phyloP scores from a whole-genome alignment of 2,113 vertebrate genomes.

The Plecotus auritus region DNA sequence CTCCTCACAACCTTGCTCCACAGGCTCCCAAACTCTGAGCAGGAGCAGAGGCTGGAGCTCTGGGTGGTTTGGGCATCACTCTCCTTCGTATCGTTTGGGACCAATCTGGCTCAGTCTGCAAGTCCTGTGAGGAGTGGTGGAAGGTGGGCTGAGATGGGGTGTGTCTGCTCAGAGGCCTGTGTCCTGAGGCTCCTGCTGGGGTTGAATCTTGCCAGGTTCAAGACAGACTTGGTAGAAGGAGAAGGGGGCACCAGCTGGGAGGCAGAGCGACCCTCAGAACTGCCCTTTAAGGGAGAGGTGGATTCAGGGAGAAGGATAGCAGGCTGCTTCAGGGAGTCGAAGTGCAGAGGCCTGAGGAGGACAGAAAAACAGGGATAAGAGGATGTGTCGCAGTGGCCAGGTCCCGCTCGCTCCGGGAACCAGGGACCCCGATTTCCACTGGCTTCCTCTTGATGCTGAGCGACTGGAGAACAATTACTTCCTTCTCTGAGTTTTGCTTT shows the following conservation, averaged over 20 bases:
- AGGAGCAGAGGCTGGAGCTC: background rate
- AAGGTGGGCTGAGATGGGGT: background rate
- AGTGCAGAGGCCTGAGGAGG: background rate
- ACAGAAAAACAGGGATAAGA: background rate
- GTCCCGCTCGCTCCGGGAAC: background rate
- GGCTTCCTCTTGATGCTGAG: too few relatives aligned
- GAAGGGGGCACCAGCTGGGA: fast-evolving
- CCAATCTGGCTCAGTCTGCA: background rate
- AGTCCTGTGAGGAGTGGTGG: background rate
- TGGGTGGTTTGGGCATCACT: background rate
- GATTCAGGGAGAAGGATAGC: background rate
- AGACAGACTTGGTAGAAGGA: background rate
- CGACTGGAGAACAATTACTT: background rate
- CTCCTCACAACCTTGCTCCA: background rate
- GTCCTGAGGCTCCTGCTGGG: background rate
- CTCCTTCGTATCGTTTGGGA: background rate
- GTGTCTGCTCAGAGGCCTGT: background rate
- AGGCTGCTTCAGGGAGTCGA: too few relatives aligned
- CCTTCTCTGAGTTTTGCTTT: background rate
- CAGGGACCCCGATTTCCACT: background rate
- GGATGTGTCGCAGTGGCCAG: fast-evolving
- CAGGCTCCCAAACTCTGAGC: too few relatives aligned
- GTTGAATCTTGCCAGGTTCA: fast-evolving
- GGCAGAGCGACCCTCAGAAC: background rate
- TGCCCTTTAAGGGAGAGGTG: background rate